A percentile compares a stretch with the other conserved stretches of the same genome.
Conservation (phyloP, 2,113 vertebrate genomes). For the Podarcis muralis region DNA sequence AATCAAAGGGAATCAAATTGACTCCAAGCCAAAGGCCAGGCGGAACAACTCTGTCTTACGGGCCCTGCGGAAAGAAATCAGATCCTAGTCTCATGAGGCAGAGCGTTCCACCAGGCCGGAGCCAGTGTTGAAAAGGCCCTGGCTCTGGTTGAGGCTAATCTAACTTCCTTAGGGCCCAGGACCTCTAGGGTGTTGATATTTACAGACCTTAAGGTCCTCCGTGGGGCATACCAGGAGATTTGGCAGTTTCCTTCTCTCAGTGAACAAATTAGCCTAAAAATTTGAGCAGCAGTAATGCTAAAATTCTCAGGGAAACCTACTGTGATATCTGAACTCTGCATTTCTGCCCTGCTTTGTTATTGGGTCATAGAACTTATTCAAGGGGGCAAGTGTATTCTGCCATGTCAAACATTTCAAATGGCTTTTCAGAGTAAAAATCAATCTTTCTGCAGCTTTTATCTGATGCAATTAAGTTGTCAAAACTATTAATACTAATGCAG, state of each 20-base stretch:
- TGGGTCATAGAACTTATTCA: conserved; percentile 66
- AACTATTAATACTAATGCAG: conserved; percentile 68
- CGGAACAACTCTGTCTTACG: too few relatives aligned
- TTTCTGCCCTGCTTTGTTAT: conserved; percentile 65
- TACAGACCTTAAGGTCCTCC: too few relatives aligned
- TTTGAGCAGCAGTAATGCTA: background rate
- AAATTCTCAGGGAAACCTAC: background rate
- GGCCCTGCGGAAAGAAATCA: too few relatives aligned
- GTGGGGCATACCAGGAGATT: too few relatives aligned
- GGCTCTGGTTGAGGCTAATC: too few relatives aligned
- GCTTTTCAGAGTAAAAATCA: conserved; percentile 65
- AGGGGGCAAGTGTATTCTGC: conserved; percentile 57
- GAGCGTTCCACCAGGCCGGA: too few relatives aligned
- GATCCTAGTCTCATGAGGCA: too few relatives aligned
- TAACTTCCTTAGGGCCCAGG: too few relatives aligned
- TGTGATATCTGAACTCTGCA: conserved; percentile 52
- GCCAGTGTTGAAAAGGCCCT: too few relatives aligned
- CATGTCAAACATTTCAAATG: conserved; percentile 66
- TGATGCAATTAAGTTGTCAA: conserved; percentile 75
- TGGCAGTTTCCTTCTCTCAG: background rate
- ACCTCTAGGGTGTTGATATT: too few relatives aligned
- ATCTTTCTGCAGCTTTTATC: conserved; percentile 57
- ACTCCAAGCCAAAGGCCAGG: too few relatives aligned
- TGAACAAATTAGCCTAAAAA: background rate
- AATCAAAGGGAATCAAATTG: too few relatives aligned